A percentile compares a stretch with the other conserved stretches of the same genome.
phyloP scores from a whole-genome alignment of 2,888 invertebrate genomes.

The Mesorhabditis sp. region DNA sequence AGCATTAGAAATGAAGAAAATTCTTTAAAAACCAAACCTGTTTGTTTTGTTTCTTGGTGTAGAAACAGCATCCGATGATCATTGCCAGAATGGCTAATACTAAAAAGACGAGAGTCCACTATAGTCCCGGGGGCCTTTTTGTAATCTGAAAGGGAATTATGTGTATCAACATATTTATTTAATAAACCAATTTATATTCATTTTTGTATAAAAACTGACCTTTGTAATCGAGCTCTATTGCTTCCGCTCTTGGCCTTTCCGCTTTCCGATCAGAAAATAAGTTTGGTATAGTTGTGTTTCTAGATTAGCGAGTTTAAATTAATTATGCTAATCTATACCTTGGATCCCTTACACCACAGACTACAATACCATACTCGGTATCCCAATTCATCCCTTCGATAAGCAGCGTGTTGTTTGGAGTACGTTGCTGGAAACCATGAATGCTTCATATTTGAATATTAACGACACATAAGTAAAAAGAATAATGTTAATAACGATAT shows the following conservation, averaged over 20 bases:
- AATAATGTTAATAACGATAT: too few species aligned
- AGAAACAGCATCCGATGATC: conserved; percentile 9
- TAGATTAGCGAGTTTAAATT: background rate
- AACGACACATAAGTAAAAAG: too few species aligned
- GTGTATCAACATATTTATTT: background rate
- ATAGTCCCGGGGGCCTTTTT: conserved; percentile 22
- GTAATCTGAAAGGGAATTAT: conserved; percentile 11
- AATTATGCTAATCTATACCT: conserved; percentile 15
- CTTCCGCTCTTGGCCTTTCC: conserved; percentile 20
- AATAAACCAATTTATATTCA: background rate
- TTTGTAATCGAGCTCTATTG: background rate
- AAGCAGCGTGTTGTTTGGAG: conserved; percentile 21
- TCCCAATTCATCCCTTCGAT: conserved; percentile 34
- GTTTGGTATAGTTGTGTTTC: background rate
- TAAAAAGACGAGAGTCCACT: conserved; percentile 23
- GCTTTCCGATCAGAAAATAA: background rate
- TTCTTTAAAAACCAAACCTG: conserved; percentile 15
- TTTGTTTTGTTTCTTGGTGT: conserved; percentile 6
- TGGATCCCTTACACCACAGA: conserved; percentile 48
- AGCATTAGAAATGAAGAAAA: background rate
- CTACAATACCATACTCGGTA: conserved; percentile 46
- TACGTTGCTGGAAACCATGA: conserved; percentile 1
- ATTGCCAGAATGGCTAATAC: conserved; percentile 7
- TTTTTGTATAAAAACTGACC: background rate
- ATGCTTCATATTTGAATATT: too few species aligned